phyloP scores from a whole-genome alignment of 2,113 vertebrate genomes.

The Blennius ocellaris region DNA sequence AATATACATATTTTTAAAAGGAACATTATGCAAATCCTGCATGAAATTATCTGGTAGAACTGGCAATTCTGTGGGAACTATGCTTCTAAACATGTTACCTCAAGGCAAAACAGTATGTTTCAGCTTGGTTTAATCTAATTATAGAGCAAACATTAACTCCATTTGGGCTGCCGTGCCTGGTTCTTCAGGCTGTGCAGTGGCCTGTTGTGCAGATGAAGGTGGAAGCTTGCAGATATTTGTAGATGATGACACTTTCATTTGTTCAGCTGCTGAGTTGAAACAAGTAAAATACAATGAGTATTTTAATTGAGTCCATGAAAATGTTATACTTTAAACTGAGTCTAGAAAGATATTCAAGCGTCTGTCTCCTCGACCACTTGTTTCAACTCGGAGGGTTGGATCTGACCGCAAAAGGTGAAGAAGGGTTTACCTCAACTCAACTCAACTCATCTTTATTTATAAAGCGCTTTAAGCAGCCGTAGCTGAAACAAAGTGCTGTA shows the following conservation, averaged over 20 bases:
- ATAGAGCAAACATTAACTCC: constrained; percentile 76
- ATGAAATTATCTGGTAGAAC: constrained; percentile 67
- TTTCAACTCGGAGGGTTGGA: no score
- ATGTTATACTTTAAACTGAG: no score
- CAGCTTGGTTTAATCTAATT: constrained; percentile 78
- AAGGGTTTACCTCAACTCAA: no score
- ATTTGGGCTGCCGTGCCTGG: constrained; percentile 47
- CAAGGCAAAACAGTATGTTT: constrained; percentile 70
- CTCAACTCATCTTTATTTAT: no score
- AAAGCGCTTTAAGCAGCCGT: no score
- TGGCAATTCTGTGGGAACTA: constrained; percentile 66
- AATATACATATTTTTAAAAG: constrained; percentile 80
- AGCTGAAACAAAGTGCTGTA: no score
- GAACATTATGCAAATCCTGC: constrained; percentile 79
- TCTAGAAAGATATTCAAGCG: no score
- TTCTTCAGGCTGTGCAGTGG: constrained; percentile 27
- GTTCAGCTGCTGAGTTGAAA: constrained; percentile 24
- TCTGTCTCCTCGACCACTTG: no score
- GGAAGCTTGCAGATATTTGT: constrained; percentile 2
- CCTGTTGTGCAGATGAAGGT: constrained; percentile 24
- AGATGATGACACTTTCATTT: constrained; percentile 26
- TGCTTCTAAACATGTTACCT: constrained; percentile 78
- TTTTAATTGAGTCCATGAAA: no score
- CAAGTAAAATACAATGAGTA: not conserved
- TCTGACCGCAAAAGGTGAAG: no score